Evolutionary conservation across 2,113 vertebrate species (phyloP).

Genomic region (Pheucticus melanocephalus): DNA sequence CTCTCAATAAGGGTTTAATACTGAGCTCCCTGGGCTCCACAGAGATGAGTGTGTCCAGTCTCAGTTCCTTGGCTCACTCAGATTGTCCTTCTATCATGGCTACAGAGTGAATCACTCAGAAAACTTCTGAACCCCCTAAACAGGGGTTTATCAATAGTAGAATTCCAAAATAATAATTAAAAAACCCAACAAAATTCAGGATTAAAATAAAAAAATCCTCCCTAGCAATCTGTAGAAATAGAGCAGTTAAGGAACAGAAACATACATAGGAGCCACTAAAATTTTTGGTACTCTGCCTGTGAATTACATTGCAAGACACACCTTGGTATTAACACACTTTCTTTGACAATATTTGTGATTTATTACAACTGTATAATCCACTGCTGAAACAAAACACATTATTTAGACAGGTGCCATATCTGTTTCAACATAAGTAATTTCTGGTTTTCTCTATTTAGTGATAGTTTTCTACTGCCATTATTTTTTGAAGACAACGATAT

Average conservation of each 20-base stretch:
- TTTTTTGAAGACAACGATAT: background rate
- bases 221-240: background rate
- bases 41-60: background rate
- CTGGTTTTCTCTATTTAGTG: background rate
- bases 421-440: background rate
- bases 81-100: background rate
- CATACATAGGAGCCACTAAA: background rate
- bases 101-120: background rate
- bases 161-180: background rate
- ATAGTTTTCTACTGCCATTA: background rate
- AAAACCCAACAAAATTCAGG: background rate
- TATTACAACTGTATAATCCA: background rate
- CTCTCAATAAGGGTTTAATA: background rate
- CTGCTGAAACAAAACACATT: slow-evolving; percentile 5
- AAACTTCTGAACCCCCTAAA: background rate
- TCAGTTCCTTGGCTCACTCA: background rate
- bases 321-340: background rate
- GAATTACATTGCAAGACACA: background rate
- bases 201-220: background rate
- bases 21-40: background rate
- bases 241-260: background rate
- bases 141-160: background rate
- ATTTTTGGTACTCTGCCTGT: background rate
- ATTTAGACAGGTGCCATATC: slow-evolving; percentile 36
- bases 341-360: background rate